Evolutionary conservation across 2,797 vertebrate genomes (phyloP), one percentile per base, ranked within the genome.

Genomic region (Oryzias sinensis): DNA sequence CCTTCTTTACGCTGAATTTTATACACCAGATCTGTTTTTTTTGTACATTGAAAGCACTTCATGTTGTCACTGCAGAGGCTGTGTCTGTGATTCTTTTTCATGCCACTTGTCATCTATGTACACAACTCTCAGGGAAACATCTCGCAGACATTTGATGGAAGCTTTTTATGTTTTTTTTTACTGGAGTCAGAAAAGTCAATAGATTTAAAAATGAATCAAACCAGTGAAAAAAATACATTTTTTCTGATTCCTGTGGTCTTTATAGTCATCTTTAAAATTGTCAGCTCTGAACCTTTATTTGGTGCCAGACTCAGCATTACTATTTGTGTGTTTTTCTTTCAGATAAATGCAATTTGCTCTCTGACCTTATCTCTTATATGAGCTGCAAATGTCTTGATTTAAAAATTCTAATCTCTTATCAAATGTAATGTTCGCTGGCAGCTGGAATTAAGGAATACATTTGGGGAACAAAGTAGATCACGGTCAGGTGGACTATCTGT

Each of bases 71-170:
- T 68, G 15, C 42, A 25, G 51, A 2, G 44, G 22, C 46, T 62
- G 45, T 56, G 57, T 68, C 20, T 22, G 79, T 71, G 57, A 63
- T 68, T 79, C 44, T 47, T 74, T 49, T 77, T 55, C 66, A 68
- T 43, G 61, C 74, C 74, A 65, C 49, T 37, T 49, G 68, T 25
- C 48, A 78, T 72, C 68, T 65, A 43, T 81, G 70, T 78, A 88
- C 82, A 85, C 78, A 65, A 89, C 83, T 80, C 88, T 91, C 89
- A 89, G 89, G 90, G 82, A 90, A 75, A 69, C 40, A 18, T 27
- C 55, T 62, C 65, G 17, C n/a, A 50, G 60, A 48, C 24, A 63
- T 25, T 6, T 17, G 48, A 67, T 7, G 50, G 58, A 51, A 54
- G 40, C 42, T 11, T 53, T 4, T 4, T 37, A 37, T 33, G 29